phyloP scores from a whole-genome alignment of 2,888 invertebrate species.

The Pristionchus entomophagus region DNA sequence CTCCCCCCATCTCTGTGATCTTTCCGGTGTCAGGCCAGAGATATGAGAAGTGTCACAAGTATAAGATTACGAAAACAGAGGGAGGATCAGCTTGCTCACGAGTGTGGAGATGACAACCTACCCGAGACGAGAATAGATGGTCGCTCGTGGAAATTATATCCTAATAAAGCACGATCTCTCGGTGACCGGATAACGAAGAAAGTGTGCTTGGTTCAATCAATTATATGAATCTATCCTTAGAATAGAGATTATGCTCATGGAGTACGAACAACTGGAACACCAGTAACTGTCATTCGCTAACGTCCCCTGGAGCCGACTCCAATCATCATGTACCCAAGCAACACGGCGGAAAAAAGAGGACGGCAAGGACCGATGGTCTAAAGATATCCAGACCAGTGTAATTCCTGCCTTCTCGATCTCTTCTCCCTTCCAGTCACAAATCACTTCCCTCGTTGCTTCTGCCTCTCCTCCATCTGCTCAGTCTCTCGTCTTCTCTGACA shows the following conservation, averaged over 20 bases:
- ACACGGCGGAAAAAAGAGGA: too few species aligned
- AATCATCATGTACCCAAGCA: too few species aligned
- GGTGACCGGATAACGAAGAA: too few species aligned
- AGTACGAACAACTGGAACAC: too few species aligned
- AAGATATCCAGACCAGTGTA: slow-evolving; percentile 27
- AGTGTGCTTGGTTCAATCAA: too few species aligned
- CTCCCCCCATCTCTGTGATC: not conserved
- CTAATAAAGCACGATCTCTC: too few species aligned
- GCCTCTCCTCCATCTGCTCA: not conserved
- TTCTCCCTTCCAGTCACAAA: slow-evolving; percentile 20
- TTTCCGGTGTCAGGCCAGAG: slow-evolving; percentile 9
- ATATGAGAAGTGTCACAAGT: slow-evolving; percentile 35
- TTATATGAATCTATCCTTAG: too few species aligned
- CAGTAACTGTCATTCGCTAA: too few species aligned
- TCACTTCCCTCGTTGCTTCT: not conserved
- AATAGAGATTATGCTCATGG: too few species aligned
- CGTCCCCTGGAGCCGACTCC: too few species aligned
- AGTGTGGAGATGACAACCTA: not conserved
- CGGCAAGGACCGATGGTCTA: not conserved
- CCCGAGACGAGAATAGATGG: not conserved
- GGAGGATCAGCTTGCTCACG: slow-evolving; percentile 27
- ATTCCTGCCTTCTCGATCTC: slow-evolving; percentile 26
- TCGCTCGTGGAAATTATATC: too few species aligned
- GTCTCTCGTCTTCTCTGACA: not conserved
- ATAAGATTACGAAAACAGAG: slow-evolving; percentile 30